These are phyloP conservation scores for Mus spicilegus DNA, from an alignment of 2,113 vertebrate species.

Conservation along the genomic window DNA sequence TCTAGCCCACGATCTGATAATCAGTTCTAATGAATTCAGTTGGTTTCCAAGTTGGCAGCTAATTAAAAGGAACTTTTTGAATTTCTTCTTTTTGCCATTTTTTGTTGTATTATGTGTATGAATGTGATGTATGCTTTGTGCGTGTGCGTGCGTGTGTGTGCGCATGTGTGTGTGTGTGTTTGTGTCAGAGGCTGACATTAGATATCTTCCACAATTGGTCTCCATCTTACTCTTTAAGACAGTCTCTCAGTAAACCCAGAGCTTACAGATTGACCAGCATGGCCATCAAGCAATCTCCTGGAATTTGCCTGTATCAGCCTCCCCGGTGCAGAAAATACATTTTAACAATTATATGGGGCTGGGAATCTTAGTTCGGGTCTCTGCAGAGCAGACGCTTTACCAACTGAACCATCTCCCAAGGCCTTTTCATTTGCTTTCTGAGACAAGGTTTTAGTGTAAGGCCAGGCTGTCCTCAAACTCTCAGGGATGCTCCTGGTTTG, in stretches of 20 bases:
- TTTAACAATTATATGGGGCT: neutral
- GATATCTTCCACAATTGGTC: neutral
- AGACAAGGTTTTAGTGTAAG: neutral
- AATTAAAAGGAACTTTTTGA: neutral
- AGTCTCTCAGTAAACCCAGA: neutral
- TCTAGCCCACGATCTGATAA: neutral
- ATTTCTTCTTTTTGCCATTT: neutral
- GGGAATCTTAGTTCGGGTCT: neutral
- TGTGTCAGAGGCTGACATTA: no score
- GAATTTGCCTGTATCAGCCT: neutral
- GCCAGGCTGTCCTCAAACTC: neutral
- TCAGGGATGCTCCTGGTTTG: neutral
- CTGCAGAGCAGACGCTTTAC: neutral
- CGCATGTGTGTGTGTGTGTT: neutral
- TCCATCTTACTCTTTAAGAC: neutral
- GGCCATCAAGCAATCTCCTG: neutral
- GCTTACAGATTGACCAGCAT: neutral
- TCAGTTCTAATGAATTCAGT: conserved; percentile 28
- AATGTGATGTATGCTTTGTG: no score
- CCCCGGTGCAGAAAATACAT: neutral
- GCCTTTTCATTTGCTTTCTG: neutral
- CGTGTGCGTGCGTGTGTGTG: neutral
- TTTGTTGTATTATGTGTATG: neutral
- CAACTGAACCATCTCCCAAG: neutral
- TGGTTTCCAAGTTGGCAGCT: conserved; percentile 24